phyloP scores from a whole-genome alignment of 2,888 invertebrate species.

The Lamproptera curius region DNA sequence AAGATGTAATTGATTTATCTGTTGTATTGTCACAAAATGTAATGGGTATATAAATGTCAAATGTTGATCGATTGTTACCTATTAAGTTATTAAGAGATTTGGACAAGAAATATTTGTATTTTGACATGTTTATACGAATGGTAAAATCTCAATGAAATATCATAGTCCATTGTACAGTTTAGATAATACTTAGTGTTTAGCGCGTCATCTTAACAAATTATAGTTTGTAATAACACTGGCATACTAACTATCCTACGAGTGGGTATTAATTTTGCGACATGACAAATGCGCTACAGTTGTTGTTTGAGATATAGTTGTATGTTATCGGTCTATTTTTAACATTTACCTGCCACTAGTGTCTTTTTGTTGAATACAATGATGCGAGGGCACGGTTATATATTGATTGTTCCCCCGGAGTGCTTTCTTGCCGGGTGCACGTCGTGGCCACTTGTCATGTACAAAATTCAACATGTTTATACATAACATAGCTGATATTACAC shows the following conservation, averaged over 20 bases:
- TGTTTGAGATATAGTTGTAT: slow-evolving; percentile 22
- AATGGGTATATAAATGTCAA: slow-evolving; percentile 66
- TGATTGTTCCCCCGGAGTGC: slow-evolving; percentile 38
- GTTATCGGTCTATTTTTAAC: neutral
- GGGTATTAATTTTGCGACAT: slow-evolving; percentile 60
- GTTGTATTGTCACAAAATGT: slow-evolving; percentile 68
- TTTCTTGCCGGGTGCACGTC: slow-evolving; percentile 30
- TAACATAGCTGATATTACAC: slow-evolving; percentile 71
- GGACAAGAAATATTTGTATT: slow-evolving; percentile 70
- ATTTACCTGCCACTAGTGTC: slow-evolving; percentile 38
- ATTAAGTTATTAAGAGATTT: slow-evolving; percentile 64
- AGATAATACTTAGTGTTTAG: slow-evolving; percentile 57
- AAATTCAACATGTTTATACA: slow-evolving; percentile 61
- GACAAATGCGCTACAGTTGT: slow-evolving; percentile 58
- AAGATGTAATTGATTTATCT: slow-evolving; percentile 41
- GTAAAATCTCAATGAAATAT: slow-evolving; percentile 73
- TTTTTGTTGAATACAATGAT: slow-evolving; percentile 50
- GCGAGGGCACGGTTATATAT: slow-evolving; percentile 70
- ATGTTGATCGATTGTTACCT: slow-evolving; percentile 73
- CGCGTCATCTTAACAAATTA: slow-evolving; percentile 61
- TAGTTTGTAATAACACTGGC: slow-evolving; percentile 65
- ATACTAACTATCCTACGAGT: slow-evolving; percentile 66
- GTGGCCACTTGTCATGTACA: slow-evolving; percentile 65
- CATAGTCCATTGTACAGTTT: slow-evolving; percentile 75
- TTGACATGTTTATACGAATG: slow-evolving; percentile 76